Base-by-base conservation (phyloP, 2,888 invertebrate species). In the Ophion ellenae region DNA sequence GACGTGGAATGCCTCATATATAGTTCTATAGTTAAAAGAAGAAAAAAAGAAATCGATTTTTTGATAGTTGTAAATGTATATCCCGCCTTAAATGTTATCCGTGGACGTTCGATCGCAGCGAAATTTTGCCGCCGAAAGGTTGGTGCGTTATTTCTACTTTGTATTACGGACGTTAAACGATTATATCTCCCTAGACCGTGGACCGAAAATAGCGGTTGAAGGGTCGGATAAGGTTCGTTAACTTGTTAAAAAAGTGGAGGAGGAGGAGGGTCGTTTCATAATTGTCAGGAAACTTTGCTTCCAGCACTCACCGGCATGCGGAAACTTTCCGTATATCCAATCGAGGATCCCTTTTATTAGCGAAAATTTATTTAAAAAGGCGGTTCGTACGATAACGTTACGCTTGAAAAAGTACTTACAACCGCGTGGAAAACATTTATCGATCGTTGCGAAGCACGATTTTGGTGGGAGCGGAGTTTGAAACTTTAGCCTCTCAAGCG, bases 331-430 rank as follows among this genome's bases (percentile, higher is more conserved):
- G 81, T 86, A 53, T 53, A 83, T 77, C 71, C 80, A 86, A 77
- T 80, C 69, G 74, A 64, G 53, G 71, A 53, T 53, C 81, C 59
- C 63, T 53, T 53, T 86, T 83, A 81, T 81, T 74, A 74, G 28
- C 32, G 76, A 32, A 57, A 86, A 81, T 86, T 83, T 86, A 81
- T 86, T 86, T 77, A 83, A 86, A 83, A 83, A 66, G 28, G 47
- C 67, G 4, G 7, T 71, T 75, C 66, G 73, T 57, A 78, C 81
- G 77, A 83, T 86, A 74, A 83, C 75, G 77, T 36, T 75, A 71
- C 64, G 70, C 75, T 82, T 71, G 79, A 70, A 81, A 79, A 85
- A 66, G 70, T 77, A 59, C 74, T 81, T 85, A 76, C 40, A 69
- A 57, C 77, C 57, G 36, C 67, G 61, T 74, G 77, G 59, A 74